These are phyloP conservation scores for Zaprionus bogoriensis DNA, from an alignment of 2,888 invertebrate species.

Conservation along the genomic window DNA sequence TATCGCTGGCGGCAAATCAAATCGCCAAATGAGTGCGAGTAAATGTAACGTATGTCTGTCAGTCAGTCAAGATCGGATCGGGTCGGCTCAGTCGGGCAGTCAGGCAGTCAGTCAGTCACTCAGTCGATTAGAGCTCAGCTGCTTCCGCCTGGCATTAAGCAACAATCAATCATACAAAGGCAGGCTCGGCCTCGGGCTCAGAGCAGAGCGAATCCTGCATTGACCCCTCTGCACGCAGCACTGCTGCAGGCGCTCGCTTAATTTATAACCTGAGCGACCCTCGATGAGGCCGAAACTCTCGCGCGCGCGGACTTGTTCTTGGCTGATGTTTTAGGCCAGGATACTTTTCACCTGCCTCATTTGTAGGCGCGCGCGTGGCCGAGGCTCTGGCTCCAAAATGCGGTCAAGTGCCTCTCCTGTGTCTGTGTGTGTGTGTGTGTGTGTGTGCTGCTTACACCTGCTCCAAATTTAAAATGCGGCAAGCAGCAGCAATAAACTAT, in stretches of 20 bases:
- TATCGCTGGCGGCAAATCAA: slow-evolving; percentile 60
- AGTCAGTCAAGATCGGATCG: slow-evolving; percentile 18
- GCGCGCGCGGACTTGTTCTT: too few relatives aligned
- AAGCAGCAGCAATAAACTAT: slow-evolving; percentile 73
- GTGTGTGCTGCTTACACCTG: slow-evolving; percentile 60
- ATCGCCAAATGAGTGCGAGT: slow-evolving; percentile 63
- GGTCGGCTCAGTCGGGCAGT: slow-evolving; percentile 25
- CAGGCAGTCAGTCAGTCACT: slow-evolving; percentile 35
- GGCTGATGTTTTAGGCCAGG: slow-evolving; percentile 57
- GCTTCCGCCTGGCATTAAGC: slow-evolving; percentile 70
- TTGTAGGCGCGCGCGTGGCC: slow-evolving; percentile 74
- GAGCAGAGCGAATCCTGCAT: slow-evolving; percentile 44
- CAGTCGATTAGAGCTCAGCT: slow-evolving; percentile 52
- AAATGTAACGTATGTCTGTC: slow-evolving; percentile 46
- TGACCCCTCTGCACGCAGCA: slow-evolving; percentile 40
- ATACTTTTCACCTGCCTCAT: slow-evolving; percentile 61
- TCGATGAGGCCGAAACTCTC: slow-evolving; percentile 15
- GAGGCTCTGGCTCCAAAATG: slow-evolving; percentile 64
- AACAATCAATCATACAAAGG: slow-evolving; percentile 72
- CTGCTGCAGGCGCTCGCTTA: slow-evolving; percentile 64
- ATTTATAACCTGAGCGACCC: slow-evolving; percentile 73
- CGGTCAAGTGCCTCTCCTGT: slow-evolving; percentile 67
- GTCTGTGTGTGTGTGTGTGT: background rate
- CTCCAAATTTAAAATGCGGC: slow-evolving; percentile 67
- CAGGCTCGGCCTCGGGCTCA: slow-evolving; percentile 8